Conservation (phyloP, 2,797 vertebrate species). For the Sebastes iracundus region DNA sequence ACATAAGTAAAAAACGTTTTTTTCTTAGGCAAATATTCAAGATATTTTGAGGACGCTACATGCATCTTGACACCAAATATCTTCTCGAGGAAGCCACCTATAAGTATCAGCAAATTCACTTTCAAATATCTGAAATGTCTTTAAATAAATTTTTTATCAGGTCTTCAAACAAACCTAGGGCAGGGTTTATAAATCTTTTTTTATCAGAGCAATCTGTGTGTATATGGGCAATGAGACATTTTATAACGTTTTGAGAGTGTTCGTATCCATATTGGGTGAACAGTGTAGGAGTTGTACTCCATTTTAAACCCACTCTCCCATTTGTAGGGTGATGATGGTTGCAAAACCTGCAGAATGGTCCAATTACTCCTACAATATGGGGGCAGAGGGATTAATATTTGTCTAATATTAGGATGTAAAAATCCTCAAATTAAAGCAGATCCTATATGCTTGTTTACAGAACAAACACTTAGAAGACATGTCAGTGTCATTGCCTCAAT, state of each 20-base stretch:
- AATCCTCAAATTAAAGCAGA: slow-evolving; percentile 40
- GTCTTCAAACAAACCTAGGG: background rate
- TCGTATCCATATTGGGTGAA: background rate
- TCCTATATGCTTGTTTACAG: background rate
- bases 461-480: background rate
- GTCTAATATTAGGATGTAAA: background rate
- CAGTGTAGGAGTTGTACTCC: background rate
- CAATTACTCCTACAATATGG: background rate
- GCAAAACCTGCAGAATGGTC: background rate
- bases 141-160: background rate
- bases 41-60: background rate
- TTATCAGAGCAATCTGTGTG: background rate
- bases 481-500: no score
- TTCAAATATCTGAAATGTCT: slow-evolving; percentile 7
- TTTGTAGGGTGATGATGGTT: no score
- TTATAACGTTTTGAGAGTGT: background rate
- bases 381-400: background rate
- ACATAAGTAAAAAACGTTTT: background rate
- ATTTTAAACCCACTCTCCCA: background rate
- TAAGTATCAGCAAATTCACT: background rate
- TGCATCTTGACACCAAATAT: background rate
- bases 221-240: background rate
- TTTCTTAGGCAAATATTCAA: background rate
- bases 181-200: background rate
- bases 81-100: background rate